Conservation (phyloP, 2,113 vertebrate genomes). For the Mixornis gularis region DNA sequence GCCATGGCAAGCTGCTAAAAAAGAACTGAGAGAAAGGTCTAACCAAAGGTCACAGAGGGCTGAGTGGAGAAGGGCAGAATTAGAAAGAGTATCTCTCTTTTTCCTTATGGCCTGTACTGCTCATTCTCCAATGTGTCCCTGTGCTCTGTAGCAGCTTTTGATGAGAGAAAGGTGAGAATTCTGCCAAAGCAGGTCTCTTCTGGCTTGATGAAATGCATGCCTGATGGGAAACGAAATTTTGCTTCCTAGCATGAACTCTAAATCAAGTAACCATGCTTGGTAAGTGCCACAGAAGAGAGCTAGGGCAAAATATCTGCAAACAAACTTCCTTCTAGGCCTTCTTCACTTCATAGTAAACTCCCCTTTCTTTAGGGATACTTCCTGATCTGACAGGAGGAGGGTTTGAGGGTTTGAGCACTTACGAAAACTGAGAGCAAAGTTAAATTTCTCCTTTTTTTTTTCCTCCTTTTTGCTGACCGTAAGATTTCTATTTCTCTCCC, state of each 20-base stretch:
- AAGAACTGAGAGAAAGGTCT: neutral
- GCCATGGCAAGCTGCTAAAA: neutral
- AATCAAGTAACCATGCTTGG: neutral
- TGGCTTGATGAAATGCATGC: neutral
- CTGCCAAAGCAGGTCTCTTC: neutral
- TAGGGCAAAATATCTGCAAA: neutral
- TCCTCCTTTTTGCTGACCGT: neutral
- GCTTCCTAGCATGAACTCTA: neutral
- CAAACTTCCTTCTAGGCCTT: neutral
- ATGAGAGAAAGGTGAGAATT: neutral
- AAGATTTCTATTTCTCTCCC: neutral
- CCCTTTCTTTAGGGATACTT: neutral
- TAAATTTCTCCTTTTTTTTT: neutral
- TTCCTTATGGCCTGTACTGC: neutral
- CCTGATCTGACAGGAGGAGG: neutral
- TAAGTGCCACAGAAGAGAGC: neutral
- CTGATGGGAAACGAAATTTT: neutral
- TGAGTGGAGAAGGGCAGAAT: neutral
- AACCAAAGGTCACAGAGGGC: neutral
- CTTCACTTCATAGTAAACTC: neutral
- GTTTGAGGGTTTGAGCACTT: neutral
- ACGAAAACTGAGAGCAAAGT: neutral
- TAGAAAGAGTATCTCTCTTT: neutral
- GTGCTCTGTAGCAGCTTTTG: neutral
- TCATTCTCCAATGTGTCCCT: neutral